Percentiles rank a stretch among this genome's conserved stretches.
phyloP scores from a whole-genome alignment of 2,888 invertebrate genomes.

The Catocala sponsa region DNA sequence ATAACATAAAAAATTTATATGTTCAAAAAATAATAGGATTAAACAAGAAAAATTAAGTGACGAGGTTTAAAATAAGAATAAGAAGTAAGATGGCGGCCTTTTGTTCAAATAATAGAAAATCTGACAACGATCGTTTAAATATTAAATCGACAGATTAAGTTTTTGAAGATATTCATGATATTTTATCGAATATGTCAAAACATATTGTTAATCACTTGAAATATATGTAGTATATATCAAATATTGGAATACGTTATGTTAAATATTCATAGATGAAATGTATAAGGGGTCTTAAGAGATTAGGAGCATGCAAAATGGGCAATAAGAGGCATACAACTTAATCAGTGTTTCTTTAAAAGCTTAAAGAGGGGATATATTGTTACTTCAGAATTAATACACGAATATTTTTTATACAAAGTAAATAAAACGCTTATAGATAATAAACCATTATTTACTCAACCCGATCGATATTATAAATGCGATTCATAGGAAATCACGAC shows the following conservation, averaged over 20 bases:
- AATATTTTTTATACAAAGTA: background rate
- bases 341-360: conserved; percentile 20
- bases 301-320: conserved; percentile 36
- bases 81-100: conserved; percentile 17
- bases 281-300: conserved; percentile 25
- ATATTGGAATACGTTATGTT: conserved; percentile 38
- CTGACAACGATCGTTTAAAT: conserved; percentile 50
- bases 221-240: conserved; percentile 42
- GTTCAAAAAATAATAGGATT: conserved; percentile 43
- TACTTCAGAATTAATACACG: conserved; percentile 1
- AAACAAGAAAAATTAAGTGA: conserved; percentile 46
- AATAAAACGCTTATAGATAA: too few species aligned
- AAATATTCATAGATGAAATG: conserved; percentile 41
- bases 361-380: conserved; percentile 1
- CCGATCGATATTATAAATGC: background rate
- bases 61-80: conserved; percentile 39
- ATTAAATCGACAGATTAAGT: conserved; percentile 46
- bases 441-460: background rate
- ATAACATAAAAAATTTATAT: conserved; percentile 32
- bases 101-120: conserved; percentile 35
- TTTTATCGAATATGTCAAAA: conserved; percentile 52
- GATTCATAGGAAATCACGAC: too few species aligned
- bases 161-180: conserved; percentile 44
- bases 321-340: conserved; percentile 26
- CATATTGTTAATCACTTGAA: conserved; percentile 44